Conservation (phyloP, 1,140 invertebrate species). For the Apis dorsata region DNA sequence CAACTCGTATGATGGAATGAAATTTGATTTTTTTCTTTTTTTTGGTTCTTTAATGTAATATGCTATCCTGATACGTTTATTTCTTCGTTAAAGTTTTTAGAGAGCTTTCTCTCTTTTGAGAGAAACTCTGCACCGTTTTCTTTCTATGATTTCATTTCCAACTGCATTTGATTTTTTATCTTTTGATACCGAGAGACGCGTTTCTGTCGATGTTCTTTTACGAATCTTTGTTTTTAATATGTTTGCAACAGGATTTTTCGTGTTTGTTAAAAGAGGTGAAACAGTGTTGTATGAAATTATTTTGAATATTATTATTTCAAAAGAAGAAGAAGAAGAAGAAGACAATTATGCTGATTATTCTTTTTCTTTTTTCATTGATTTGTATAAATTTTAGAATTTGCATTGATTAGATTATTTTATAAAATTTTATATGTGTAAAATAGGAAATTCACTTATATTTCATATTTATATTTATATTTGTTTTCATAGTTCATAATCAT, state of each 20-base stretch:
- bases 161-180: no score
- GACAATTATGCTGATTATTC: background rate
- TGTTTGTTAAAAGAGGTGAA: background rate
- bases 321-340: no score
- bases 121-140: background rate
- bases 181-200: background rate
- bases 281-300: background rate
- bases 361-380: background rate
- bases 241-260: background rate
- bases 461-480: no score
- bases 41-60: background rate
- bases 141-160: no score
- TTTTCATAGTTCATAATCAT: no score
- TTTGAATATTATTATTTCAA: background rate
- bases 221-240: background rate
- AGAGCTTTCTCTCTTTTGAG: background rate
- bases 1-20: background rate
- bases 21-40: background rate
- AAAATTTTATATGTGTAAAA: no score
- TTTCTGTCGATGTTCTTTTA: background rate
- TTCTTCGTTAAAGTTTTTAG: constrained; percentile 6
- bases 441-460: no score
- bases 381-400: background rate
- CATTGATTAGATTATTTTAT: no score
- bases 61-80: background rate